Evolutionary conservation across 2,797 vertebrate species (phyloP), one percentile per base, ranked within the genome.

Genomic region (Pseudocheirus occidentalis): DNA sequence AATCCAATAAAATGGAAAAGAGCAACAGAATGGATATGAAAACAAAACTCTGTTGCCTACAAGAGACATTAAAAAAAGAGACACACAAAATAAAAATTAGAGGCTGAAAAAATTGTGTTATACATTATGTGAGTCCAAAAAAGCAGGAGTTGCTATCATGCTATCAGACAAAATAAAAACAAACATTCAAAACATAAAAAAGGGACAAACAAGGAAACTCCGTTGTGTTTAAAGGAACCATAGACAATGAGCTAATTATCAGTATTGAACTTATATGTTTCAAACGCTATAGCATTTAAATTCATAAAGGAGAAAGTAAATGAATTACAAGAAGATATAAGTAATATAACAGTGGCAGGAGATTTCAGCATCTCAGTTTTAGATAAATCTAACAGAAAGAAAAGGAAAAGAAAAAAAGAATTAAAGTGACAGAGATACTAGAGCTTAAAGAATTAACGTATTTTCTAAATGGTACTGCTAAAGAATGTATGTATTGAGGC

Each of bases 51-150:
- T 24, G n/a, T 40, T 73, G 18, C n/a, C 16, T 73, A 73, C 16
- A 73, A 40, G 66, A 73, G 40, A 73, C n/a, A 40, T 73, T 73
- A n/a, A n/a, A 66, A 94, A 95, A 40, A 93, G 5, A 93, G 57
- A 52, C 66, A 90, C 89, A 94, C 56, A 94, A 93, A 92, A 92
- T 29, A 94, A 58, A 14, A 52, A 95, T 73, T 66, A 95, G 34
- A 92, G 93, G 90, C 66, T 62, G 46, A 18, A 91, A 90, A 91
- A 96, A 91, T 62, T 93, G 6, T 94, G 34, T 93, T 54, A 90
- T 58, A 90, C 10, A 11, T 53, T 81, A 73, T n/a, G 10, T 92
- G 62, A 87, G 16, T 81, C 11, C 40, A 50, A 87, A 56, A 24
- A 55, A 46, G 54, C n/a, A 55, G 55, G 81, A 81, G 59, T 92